Conservation (phyloP, 2,888 invertebrate genomes). For the Spisula solida region DNA sequence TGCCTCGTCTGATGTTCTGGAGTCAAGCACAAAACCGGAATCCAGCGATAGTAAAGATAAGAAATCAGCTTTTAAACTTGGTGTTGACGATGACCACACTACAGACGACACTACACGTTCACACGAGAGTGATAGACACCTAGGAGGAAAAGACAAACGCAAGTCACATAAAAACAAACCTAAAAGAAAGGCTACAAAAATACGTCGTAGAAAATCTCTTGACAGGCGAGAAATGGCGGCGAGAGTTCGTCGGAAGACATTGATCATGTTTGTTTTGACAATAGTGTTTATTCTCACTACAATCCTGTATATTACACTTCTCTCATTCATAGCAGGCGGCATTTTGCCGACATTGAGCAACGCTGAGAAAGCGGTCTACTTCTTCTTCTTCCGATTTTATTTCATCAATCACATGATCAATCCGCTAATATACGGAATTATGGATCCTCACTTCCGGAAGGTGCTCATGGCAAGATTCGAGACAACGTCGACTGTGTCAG, state of each 20-base stretch:
- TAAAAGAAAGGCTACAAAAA: not conserved
- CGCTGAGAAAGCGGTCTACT: slow-evolving; percentile 50
- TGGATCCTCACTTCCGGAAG: slow-evolving; percentile 59
- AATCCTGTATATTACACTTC: slow-evolving; percentile 55
- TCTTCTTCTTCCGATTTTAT: slow-evolving; percentile 65
- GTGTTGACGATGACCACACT: not conserved
- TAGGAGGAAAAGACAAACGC: not conserved
- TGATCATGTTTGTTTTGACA: slow-evolving; percentile 64
- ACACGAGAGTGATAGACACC: not conserved
- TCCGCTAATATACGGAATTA: slow-evolving; percentile 60
- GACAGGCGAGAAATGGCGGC: not conserved
- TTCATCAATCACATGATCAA: slow-evolving; percentile 69
- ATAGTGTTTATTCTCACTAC: slow-evolving; percentile 60
- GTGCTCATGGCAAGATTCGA: not conserved
- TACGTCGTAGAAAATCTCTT: not conserved
- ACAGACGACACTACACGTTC: not conserved
- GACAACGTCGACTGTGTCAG: not conserved
- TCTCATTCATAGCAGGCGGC: slow-evolving; percentile 50
- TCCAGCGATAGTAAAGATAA: slow-evolving; percentile 13
- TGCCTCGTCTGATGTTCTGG: not conserved
- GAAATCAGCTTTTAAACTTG: not conserved
- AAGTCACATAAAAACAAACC: not conserved
- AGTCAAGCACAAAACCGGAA: not conserved
- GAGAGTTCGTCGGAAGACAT: slow-evolving; percentile 45
- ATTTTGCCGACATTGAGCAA: slow-evolving; percentile 42